A percentile compares a stretch with the other conserved stretches of the same genome.
Evolutionary conservation across 2,888 invertebrate species (phyloP).

Genomic region (Dynastes grantii): DNA sequence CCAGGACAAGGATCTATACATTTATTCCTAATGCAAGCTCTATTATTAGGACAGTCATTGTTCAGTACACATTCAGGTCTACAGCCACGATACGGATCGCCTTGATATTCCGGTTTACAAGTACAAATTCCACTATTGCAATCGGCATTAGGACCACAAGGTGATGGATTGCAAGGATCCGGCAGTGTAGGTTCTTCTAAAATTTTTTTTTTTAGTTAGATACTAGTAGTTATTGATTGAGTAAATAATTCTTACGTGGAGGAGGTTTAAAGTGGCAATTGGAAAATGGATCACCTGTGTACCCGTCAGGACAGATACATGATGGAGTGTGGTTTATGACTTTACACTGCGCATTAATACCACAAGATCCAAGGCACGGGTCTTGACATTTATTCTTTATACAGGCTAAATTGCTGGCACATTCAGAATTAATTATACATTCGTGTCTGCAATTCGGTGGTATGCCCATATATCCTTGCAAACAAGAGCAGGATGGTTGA

Average conservation of each 20-base stretch:
- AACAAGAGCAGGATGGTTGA: constrained; percentile 77
- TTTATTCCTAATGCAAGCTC: constrained; percentile 82
- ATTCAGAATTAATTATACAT: constrained; percentile 78
- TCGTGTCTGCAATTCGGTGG: constrained; percentile 81
- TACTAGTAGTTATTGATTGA: too few relatives aligned
- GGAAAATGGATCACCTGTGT: constrained; percentile 78
- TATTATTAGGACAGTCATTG: constrained; percentile 80
- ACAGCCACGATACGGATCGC: constrained; percentile 85
- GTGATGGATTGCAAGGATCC: constrained; percentile 73
- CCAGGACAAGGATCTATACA: constrained; percentile 86
- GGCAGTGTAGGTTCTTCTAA: constrained; percentile 60
- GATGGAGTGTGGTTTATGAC: constrained; percentile 81
- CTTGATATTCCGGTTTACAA: constrained; percentile 82
- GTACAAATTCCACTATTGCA: constrained; percentile 81
- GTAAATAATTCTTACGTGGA: constrained; percentile 62
- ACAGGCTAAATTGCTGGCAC: constrained; percentile 74
- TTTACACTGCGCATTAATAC: constrained; percentile 76
- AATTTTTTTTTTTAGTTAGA: neutral
- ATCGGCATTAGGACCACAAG: constrained; percentile 83
- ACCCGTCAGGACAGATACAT: constrained; percentile 77
- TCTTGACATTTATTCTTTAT: constrained; percentile 74
- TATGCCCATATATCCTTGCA: constrained; percentile 74
- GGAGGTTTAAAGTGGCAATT: constrained; percentile 73
- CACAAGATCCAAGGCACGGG: constrained; percentile 79
- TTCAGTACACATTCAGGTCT: constrained; percentile 88